Base-by-base conservation (phyloP, 2,113 vertebrate genomes). In the Eurystomus gularis region DNA sequence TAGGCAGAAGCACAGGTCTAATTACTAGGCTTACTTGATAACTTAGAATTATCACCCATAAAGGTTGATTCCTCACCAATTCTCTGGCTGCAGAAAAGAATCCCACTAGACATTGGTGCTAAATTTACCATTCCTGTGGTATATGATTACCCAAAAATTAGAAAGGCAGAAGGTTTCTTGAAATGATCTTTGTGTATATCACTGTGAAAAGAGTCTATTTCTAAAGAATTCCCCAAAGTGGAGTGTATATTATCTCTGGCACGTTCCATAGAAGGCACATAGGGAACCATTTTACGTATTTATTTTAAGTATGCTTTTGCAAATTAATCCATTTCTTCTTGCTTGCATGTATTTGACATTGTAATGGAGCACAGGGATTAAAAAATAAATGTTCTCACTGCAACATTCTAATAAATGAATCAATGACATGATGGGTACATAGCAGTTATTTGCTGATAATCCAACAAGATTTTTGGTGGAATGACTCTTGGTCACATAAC, bases 21-120 rank as follows among this genome's bases (percentile, higher is more conserved):
- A 81, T 97, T 96, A 79, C 68, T 58, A 57, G 85, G 31, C 70
- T 96, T 76, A 37, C 40, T 80, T 87, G 81, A 76, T 94, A 80
- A 26, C 58, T 82, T 87, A 76, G 83, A 89, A 52, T 95, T 94
- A 55, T 85, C 70, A 82, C 49, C 37, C 49, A 46, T 89, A 80
- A 77, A 87, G 58, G 58, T 39, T 90, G 93, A 79, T 82, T 82
- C 81, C 64, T 89, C 54, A 87, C 49, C 60, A 86, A 5, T 83
- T 81, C 39, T 78, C 51, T 84, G 61, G 21, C 58, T 85, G 33
- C 44, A 92, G 52, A 60, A 86, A 70, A 70, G 40, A 83, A 42
- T 88, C 39, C 11, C 88, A 19, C n/a, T 62, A 90, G 68, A 60
- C 29, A 49, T 6, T 13, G 6, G 5, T 77, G 52, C 64, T 96